These are phyloP conservation scores for Selenia dentaria DNA, from an alignment of 2,888 invertebrate species.

Conservation along the genomic window DNA sequence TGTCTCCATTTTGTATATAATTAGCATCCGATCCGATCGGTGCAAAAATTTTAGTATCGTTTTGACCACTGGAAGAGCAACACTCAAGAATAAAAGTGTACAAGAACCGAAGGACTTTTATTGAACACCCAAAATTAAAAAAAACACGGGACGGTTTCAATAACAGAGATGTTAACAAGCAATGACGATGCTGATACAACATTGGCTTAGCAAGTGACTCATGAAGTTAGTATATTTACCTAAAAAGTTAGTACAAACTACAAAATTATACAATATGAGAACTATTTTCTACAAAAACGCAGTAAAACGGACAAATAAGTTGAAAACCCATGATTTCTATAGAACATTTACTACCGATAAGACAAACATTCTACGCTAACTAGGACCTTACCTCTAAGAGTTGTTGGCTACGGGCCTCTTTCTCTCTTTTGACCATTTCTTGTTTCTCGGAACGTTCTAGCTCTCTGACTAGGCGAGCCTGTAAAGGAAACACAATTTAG, in stretches of 20 bases:
- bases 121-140: too few species aligned
- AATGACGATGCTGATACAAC: too few species aligned
- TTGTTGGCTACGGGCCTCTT: conserved; percentile 93
- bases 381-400: conserved; percentile 90
- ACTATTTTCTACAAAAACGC: conserved; percentile 21
- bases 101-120: too few species aligned
- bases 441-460: conserved; percentile 92
- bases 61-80: too few species aligned
- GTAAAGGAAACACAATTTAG: conserved; percentile 24
- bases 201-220: too few species aligned
- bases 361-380: conserved; percentile 31
- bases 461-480: conserved; percentile 86
- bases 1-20: too few species aligned
- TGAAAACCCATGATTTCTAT: conserved; percentile 5
- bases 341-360: conserved; percentile 4
- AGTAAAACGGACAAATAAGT: conserved; percentile 28
- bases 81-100: too few species aligned
- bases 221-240: too few species aligned
- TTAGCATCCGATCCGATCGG: too few species aligned
- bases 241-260: neutral
- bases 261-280: conserved; percentile 21
- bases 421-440: conserved; percentile 92
- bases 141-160: too few species aligned
- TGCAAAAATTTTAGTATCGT: too few species aligned
- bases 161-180: too few species aligned